Evolutionary conservation across 2,888 invertebrate genomes (phyloP), one percentile per base, ranked within the genome.

Genomic region (Mythimna impura): DNA sequence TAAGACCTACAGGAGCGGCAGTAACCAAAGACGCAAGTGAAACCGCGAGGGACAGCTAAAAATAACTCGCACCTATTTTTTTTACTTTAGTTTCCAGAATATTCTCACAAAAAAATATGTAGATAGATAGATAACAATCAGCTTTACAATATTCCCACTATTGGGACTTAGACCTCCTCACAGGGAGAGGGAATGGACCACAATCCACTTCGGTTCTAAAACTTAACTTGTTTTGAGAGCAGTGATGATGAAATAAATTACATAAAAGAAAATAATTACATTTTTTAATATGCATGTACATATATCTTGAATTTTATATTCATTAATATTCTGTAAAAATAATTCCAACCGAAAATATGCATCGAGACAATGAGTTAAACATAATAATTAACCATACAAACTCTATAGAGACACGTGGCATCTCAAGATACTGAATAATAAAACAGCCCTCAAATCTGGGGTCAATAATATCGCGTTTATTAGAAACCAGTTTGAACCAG

Each of bases 381-480:
- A 68, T 43, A 25, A 71, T 74, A 77, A 84, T 78, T 76, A 79
- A 69, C 74, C 67, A 43, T 69, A 79, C 79, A 83, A 77, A 71
- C 54, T 74, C 65, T 79, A 20, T 60, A 57, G 76, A 86, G 89
- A 87, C 89, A 89, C 89, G 89, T 89, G 88, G 85, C 87, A 77
- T 88, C 83, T 87, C 84, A 84, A 89, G 81, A 86, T 81, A 78
- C 72, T 78, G 81, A 82, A 89, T 87, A 87, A 88, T 84, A 87
- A 25, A 55, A 82, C 78, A 83, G 74, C 80, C 79, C 78, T 71
- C 74, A 84, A 87, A 88, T 84, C 80, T 88, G 91, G 92, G 94
- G 94, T 95, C 94, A 94, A 93, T 93, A 93, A 91, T 92, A 91
- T 90, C 83, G 88, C 87, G 89, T 89, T 88, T 85, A 89, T 89